A percentile compares a stretch with the other conserved stretches of the same genome.
Evolutionary conservation across 2,113 vertebrate genomes (phyloP).

Genomic region (Mormyrus iriodes): DNA sequence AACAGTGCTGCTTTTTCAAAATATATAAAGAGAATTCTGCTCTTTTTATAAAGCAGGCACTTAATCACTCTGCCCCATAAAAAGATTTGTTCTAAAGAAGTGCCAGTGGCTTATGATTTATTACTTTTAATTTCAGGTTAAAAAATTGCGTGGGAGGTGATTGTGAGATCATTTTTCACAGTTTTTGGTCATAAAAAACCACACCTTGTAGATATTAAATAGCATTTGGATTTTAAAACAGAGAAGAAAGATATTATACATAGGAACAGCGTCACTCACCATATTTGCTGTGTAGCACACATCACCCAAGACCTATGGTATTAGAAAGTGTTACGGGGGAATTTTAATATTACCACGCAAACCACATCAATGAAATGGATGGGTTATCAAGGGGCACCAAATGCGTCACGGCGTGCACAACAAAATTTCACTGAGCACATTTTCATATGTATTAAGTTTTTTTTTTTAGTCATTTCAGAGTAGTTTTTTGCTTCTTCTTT

Average conservation of each 20-base stretch:
- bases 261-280: not conserved
- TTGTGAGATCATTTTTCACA: conserved; percentile 11
- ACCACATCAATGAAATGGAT: not conserved
- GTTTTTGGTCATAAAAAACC: conserved; percentile 9
- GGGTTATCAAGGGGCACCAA: not conserved
- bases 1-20: not conserved
- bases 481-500: not conserved
- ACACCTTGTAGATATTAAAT: conserved; percentile 14
- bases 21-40: conserved; percentile 12
- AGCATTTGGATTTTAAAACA: not conserved
- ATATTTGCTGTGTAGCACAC: not conserved
- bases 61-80: not conserved
- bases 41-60: conserved; percentile 2
- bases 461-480: not conserved
- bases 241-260: not conserved
- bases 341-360: not conserved
- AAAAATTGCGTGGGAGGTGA: conserved; percentile 12
- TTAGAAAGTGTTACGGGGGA: not conserved
- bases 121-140: conserved; percentile 19
- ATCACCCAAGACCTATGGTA: not conserved
- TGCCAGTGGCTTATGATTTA: conserved; percentile 1
- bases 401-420: not conserved
- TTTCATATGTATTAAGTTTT: not conserved
- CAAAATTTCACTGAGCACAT: not conserved
- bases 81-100: conserved; percentile 5